A percentile compares a stretch with the other conserved stretches of the same genome.
These are phyloP conservation scores for Conus ventricosus DNA, from an alignment of 1,140 invertebrate species.

Conservation along the genomic window DNA sequence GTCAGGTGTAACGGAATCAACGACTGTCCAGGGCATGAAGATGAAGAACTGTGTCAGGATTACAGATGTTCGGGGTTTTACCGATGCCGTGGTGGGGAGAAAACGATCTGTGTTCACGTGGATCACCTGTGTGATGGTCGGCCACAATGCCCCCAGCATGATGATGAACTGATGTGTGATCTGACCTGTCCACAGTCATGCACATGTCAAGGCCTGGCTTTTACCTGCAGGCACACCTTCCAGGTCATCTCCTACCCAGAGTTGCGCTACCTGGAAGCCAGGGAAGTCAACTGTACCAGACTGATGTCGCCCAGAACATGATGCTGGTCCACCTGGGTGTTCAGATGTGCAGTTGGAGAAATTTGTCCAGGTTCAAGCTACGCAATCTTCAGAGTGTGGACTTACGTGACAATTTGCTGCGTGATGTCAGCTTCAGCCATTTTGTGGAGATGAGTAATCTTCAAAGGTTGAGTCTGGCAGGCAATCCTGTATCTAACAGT, in stretches of 20 bases:
- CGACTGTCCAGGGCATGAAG: neutral
- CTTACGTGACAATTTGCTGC: neutral
- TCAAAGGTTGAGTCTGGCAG: neutral
- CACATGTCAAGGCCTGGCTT: conserved; percentile 10
- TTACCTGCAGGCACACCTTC: neutral
- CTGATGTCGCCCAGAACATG: neutral
- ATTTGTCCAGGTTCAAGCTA: neutral
- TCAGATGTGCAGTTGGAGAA: neutral
- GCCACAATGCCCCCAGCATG: conserved; percentile 26
- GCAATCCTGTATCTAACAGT: conserved; percentile 23
- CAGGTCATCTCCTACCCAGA: neutral
- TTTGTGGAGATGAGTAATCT: neutral
- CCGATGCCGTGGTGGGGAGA: neutral
- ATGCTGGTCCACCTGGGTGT: conserved; percentile 3
- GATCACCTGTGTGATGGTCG: conserved; percentile 28
- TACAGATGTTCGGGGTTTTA: conserved; percentile 19
- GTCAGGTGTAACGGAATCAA: conserved; percentile 27
- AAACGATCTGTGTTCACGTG: neutral
- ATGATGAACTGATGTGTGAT: conserved; percentile 23
- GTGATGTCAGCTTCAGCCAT: neutral
- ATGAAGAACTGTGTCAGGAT: neutral
- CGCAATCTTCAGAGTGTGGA: conserved; percentile 26
- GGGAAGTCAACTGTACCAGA: neutral
- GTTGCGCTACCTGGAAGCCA: conserved; percentile 23
- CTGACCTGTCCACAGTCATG: neutral